phyloP scores from a whole-genome alignment of 2,888 invertebrate species.

The Pterobdella sp. region DNA sequence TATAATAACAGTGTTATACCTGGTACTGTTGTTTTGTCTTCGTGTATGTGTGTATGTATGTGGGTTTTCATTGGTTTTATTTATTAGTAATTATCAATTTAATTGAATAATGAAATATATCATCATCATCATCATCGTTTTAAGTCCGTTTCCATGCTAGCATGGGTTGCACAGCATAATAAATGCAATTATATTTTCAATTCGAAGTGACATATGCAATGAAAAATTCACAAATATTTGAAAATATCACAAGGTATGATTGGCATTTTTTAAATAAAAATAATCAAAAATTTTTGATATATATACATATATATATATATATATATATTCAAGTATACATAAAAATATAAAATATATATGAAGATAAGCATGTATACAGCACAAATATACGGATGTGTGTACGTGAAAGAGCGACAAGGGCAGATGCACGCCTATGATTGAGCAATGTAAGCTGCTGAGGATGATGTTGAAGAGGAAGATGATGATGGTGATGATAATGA shows the following conservation, averaged over 20 bases:
- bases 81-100: neutral
- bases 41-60: neutral
- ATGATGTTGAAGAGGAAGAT: neutral
- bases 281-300: neutral
- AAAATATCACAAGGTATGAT: neutral
- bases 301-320: slow-evolving; percentile 6
- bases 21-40: neutral
- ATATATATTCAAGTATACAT: neutral
- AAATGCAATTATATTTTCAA: no score
- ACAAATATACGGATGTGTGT: neutral
- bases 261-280: neutral
- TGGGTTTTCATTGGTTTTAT: neutral
- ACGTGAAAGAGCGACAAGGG: neutral
- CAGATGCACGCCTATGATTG: neutral
- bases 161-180: no score
- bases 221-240: no score
- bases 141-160: no score
- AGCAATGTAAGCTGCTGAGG: neutral
- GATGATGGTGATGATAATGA: neutral
- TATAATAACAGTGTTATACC: neutral
- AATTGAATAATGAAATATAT: no score
- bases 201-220: no score
- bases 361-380: no score
- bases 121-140: no score
- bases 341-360: neutral